Evolutionary conservation across 2,113 vertebrate genomes (phyloP), one percentile per base, ranked within the genome.

Genomic region (Trematomus loennbergii): DNA sequence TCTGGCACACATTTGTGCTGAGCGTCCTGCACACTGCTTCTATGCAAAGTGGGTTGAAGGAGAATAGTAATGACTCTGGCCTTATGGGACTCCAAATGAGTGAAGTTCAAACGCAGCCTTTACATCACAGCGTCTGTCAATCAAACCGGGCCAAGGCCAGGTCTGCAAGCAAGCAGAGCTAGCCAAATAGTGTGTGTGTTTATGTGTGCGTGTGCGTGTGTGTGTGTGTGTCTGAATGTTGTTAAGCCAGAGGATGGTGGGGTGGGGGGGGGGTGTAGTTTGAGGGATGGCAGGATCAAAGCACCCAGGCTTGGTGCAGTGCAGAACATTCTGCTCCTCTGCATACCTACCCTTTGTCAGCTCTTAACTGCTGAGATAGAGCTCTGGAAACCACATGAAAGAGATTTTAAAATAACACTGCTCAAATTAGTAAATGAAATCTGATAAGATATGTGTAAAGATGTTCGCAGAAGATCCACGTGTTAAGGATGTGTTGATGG

Each of bases 71-170:
- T 95, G 96, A 97, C 95, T 92, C 86, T 59, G 80, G 96, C 96
- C 97, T 93, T 96, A 93, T 96, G 97, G 97, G 97, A 97, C 69
- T 96, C 96, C 94, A 91, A 94, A 90, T 93, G 95, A 96, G 95
- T 97, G 95, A 96, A 96, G 96, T 99, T 98, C 96, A 98, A 92
- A 98, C 96, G 95, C 92, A 60, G 88, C 94, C 95, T 87, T 93
- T 87, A 97, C 96, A 98, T 98, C 97, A 98, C 94, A 97, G 96
- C 91, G 90, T 83, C 91, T 75, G 97, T 98, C 97, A 98, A 93
- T 98, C 97, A 97, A 88, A 89, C 67, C 55, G 4, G 54, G 40
- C 79, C 65, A 65, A 68, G 13, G 77, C 94, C 87, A 95, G 94
- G 71, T 79, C 82, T 78, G 72, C 72, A 75, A 74, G 73, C 72